These are phyloP conservation scores for Struthidea cinerea DNA, from an alignment of 2,113 vertebrate species.

Conservation along the genomic window DNA sequence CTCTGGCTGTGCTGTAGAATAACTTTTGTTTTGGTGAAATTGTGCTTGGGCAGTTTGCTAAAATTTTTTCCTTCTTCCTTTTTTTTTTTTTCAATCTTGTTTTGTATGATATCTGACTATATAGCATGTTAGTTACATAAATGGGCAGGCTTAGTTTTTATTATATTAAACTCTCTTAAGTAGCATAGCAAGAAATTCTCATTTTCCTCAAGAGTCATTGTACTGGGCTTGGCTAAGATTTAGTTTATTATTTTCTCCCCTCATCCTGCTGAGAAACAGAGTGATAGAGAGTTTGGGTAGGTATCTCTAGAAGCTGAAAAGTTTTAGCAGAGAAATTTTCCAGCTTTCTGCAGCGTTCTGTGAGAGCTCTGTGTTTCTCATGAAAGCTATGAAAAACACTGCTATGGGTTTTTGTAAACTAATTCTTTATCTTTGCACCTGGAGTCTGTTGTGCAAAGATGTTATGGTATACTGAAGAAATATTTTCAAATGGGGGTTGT, in stretches of 20 bases:
- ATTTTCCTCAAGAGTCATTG: background rate
- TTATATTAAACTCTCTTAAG: background rate
- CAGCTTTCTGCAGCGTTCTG: no score
- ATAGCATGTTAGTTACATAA: background rate
- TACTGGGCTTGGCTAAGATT: background rate
- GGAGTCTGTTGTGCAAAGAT: no score
- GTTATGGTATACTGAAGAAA: no score
- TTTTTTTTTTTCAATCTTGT: background rate
- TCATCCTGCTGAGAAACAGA: background rate
- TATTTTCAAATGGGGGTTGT: no score
- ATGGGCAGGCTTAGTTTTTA: background rate
- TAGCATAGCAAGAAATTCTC: background rate
- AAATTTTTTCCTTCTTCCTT: background rate
- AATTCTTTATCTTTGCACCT: no score
- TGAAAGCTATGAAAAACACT: no score
- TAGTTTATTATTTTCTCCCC: background rate
- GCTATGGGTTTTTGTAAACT: no score
- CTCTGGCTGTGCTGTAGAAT: background rate
- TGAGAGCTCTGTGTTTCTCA: no score
- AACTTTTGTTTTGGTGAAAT: background rate
- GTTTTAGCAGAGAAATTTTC: no score
- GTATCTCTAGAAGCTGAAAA: no score
- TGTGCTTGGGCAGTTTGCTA: background rate
- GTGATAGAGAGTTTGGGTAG: background rate
- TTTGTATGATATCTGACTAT: background rate